These are phyloP conservation scores for Hippocampus zosterae DNA, from an alignment of 2,113 vertebrate species.

Conservation along the genomic window DNA sequence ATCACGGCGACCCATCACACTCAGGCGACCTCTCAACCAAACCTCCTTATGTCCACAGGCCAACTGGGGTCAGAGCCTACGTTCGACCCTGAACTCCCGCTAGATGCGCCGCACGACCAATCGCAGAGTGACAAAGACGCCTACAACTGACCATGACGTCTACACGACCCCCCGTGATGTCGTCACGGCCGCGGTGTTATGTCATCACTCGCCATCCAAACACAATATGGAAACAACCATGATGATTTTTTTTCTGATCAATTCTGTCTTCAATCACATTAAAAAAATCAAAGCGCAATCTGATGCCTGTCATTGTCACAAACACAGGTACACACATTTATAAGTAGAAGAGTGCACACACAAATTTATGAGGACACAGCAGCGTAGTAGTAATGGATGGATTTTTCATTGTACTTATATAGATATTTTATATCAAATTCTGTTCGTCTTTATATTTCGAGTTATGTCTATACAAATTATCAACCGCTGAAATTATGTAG, in stretches of 20 bases:
- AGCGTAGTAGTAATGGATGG: too few relatives aligned
- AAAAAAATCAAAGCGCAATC: not conserved
- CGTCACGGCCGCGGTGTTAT: slow-evolving; percentile 6
- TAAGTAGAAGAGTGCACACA: not conserved
- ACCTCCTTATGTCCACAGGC: slow-evolving; percentile 8
- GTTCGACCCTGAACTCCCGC: slow-evolving; percentile 16
- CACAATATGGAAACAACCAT: not conserved
- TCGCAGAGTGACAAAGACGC: slow-evolving; percentile 37
- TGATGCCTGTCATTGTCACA: not conserved
- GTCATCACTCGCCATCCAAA: slow-evolving; percentile 18
- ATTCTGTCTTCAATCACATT: slow-evolving; percentile 19
- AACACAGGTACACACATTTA: not conserved
- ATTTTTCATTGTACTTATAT: too few relatives aligned
- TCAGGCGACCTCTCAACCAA: not conserved
- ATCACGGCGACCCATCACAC: not conserved
- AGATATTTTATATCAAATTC: too few relatives aligned
- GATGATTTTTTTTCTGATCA: not conserved
- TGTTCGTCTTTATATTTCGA: too few relatives aligned
- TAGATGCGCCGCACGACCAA: slow-evolving; percentile 31
- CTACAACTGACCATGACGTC: slow-evolving; percentile 45
- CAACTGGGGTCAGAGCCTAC: slow-evolving; percentile 24
- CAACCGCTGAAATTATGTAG: too few relatives aligned
- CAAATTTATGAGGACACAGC: not conserved
- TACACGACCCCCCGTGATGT: not conserved
- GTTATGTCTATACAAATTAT: too few relatives aligned